Percentiles rank a stretch among this genome's conserved stretches.
Evolutionary conservation across 1,140 invertebrate species (phyloP).

Genomic region (Penaeus vannamei): DNA sequence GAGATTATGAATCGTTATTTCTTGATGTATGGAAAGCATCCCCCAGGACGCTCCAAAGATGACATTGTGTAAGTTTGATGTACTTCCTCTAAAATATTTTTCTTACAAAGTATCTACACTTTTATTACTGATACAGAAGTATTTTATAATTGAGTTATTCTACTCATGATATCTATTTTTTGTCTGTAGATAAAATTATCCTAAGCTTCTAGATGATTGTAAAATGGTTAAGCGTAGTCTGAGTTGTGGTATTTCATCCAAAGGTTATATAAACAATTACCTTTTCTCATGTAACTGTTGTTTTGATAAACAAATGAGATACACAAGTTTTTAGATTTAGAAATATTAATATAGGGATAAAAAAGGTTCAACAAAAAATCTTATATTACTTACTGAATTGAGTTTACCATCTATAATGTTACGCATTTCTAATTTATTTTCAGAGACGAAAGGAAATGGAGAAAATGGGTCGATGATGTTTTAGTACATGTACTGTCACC

Average conservation of each 20-base stretch:
- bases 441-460: constrained; percentile 87
- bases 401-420: not conserved
- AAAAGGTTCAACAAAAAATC: not conserved
- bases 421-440: not conserved
- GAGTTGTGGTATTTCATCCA: too few relatives aligned
- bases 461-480: constrained; percentile 92
- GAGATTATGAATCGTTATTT: constrained; percentile 97
- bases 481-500: constrained; percentile 95
- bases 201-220: not conserved
- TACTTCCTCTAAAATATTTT: not conserved
- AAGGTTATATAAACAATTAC: too few relatives aligned
- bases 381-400: not conserved
- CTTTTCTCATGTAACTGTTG: too few relatives aligned
- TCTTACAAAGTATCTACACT: not conserved
- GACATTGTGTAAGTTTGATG: constrained; percentile 77
- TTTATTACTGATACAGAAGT: not conserved
- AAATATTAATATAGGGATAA: too few relatives aligned
- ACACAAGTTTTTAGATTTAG: too few relatives aligned
- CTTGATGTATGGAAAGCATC: constrained; percentile 82
- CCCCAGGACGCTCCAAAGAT: constrained; percentile 76
- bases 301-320: too few relatives aligned
- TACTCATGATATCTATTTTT: not conserved
- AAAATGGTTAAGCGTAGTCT: too few relatives aligned
- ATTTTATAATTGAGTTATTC: not conserved
- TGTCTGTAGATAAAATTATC: not conserved